Evolutionary conservation across 2,888 invertebrate genomes (phyloP).

Genomic region (Cephus rjabovi): DNA sequence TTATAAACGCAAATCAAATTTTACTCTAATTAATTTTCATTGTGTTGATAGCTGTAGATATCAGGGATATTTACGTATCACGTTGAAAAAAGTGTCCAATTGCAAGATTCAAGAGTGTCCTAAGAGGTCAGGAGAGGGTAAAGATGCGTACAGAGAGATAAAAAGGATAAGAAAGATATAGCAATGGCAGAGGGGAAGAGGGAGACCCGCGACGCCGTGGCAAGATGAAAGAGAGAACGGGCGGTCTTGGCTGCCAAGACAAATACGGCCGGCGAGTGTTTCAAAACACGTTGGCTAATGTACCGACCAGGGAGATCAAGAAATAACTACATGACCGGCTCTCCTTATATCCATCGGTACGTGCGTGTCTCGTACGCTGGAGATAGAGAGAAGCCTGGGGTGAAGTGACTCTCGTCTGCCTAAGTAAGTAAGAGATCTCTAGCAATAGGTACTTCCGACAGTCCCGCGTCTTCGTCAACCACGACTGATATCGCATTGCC

Average conservation of each 20-base stretch:
- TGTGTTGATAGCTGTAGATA: not conserved
- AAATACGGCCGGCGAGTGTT: constrained; percentile 63
- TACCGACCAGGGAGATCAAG: constrained; percentile 51
- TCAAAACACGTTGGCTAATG: constrained; percentile 66
- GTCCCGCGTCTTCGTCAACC: not conserved
- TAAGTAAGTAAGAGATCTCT: not conserved
- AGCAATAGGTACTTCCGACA: not conserved
- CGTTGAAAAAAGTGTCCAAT: not conserved
- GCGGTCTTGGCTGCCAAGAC: constrained; percentile 56
- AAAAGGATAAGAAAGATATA: not conserved
- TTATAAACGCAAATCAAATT: not conserved
- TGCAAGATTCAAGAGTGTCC: not conserved
- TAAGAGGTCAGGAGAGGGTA: not conserved
- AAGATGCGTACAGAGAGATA: not conserved
- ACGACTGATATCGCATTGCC: not conserved
- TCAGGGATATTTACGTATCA: not conserved
- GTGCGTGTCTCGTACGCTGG: not conserved
- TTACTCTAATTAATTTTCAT: not conserved
- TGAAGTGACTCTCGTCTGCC: not conserved
- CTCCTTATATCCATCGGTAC: constrained; percentile 2
- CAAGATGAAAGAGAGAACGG: constrained; percentile 54
- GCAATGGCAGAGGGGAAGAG: not conserved
- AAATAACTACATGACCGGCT: constrained; percentile 44
- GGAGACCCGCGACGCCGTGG: not conserved
- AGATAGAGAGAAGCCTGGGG: too few species aligned